Percentiles rank a stretch among this genome's conserved stretches.
phyloP scores from a whole-genome alignment of 1,140 invertebrate genomes.

The Caenorhabditis remanei region DNA sequence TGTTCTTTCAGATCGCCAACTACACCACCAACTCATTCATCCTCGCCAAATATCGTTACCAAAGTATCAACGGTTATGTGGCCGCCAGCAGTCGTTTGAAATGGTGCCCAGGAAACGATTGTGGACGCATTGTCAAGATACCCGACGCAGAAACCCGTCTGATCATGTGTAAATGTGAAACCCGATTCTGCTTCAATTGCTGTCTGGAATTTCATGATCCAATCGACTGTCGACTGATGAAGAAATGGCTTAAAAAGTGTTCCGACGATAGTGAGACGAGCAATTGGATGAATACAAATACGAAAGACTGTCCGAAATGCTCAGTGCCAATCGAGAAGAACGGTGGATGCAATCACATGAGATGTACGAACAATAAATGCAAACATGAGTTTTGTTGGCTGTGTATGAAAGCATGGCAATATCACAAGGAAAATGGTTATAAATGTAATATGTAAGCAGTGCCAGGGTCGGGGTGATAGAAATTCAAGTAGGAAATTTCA shows the following conservation, averaged over 20 bases:
- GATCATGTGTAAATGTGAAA: constrained; percentile 91
- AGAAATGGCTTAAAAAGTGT: constrained; percentile 89
- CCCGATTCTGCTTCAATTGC: constrained; percentile 85
- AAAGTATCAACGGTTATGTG: constrained; percentile 98
- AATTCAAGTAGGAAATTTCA: too few relatives aligned
- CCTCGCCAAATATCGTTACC: constrained; percentile 88
- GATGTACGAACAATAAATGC: too few relatives aligned
- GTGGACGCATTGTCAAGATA: constrained; percentile 94
- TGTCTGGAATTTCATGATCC: constrained; percentile 99
- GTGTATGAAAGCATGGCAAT: too few relatives aligned
- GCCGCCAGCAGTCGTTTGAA: constrained; percentile 93
- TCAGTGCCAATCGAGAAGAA: too few relatives aligned
- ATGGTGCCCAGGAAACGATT: constrained; percentile 97
- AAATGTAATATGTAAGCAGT: too few relatives aligned
- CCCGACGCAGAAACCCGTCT: constrained; percentile 88
- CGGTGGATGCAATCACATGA: too few relatives aligned
- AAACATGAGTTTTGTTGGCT: too few relatives aligned
- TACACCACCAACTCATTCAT: constrained; percentile 28
- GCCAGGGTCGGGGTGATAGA: too few relatives aligned
- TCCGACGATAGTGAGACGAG: too few relatives aligned
- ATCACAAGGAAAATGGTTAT: too few relatives aligned
- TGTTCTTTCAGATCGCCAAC: constrained; percentile 67
- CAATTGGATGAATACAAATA: too few relatives aligned
- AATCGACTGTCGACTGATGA: constrained; percentile 91
- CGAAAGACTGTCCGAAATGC: too few relatives aligned